Conservation (phyloP, 2,888 invertebrate species). For the Diploptera punctata region DNA sequence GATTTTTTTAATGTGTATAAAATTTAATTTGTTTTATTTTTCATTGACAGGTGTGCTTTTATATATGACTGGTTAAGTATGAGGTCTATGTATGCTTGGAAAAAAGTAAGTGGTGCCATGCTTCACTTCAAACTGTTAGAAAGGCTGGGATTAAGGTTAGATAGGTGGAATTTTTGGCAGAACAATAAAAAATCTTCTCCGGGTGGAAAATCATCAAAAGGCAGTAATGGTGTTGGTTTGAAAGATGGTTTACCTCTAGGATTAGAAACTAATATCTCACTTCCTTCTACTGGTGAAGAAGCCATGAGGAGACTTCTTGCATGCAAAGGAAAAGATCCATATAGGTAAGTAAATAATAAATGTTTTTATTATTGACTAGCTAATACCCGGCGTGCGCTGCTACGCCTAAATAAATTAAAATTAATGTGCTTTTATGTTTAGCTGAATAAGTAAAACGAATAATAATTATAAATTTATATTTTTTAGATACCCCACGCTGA, state of each 20-base stretch:
- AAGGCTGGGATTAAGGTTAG: constrained; percentile 17
- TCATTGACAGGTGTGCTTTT: constrained; percentile 32
- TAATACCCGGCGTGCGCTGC: no score
- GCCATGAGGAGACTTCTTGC: constrained; percentile 92
- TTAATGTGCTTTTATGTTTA: no score
- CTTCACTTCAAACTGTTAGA: constrained; percentile 21
- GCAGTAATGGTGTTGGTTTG: constrained; percentile 26
- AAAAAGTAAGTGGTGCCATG: constrained; percentile 25
- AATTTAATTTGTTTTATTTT: no score
- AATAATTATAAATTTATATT: no score
- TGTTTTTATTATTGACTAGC: no score
- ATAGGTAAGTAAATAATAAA: constrained; percentile 71
- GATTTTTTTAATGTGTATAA: no score
- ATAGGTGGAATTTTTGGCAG: constrained; percentile 35
- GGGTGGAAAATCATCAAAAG: neutral
- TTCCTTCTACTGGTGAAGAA: constrained; percentile 92
- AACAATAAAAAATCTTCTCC: neutral
- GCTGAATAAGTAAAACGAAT: no score
- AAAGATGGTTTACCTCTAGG: constrained; percentile 51
- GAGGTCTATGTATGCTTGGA: constrained; percentile 27
- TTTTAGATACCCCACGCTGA: no score
- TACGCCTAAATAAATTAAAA: no score
- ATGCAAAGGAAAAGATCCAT: constrained; percentile 95
- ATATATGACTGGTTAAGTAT: constrained; percentile 30
- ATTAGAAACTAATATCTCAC: constrained; percentile 73